A percentile compares a stretch with the other conserved stretches of the same genome.
Evolutionary conservation across 2,888 invertebrate species (phyloP).

Genomic region (Dryocosmus kuriphilus): DNA sequence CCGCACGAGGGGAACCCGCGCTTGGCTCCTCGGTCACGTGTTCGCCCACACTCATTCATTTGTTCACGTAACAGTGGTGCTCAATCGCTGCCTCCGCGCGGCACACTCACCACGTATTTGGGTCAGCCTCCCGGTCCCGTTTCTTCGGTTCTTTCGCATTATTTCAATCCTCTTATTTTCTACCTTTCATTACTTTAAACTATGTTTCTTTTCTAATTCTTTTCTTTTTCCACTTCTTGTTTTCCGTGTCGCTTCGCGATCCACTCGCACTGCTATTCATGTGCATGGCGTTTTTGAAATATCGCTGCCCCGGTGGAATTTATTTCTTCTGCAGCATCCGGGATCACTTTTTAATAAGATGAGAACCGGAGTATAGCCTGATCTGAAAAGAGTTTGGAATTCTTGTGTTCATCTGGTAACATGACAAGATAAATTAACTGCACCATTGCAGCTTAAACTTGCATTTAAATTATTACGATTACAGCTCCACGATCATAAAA

Average conservation of each 20-base stretch:
- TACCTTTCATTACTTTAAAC: neutral
- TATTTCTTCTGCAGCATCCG: neutral
- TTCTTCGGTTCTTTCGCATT: slow-evolving; percentile 25
- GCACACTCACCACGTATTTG: slow-evolving; percentile 58
- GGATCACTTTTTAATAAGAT: neutral
- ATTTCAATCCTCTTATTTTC: slow-evolving; percentile 19
- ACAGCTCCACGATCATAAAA: too few relatives aligned
- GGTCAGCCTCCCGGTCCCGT: slow-evolving; percentile 54
- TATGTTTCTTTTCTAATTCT: neutral
- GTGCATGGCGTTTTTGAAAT: neutral
- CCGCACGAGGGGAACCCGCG: slow-evolving; percentile 47
- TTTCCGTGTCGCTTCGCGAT: neutral
- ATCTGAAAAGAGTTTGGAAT: neutral
- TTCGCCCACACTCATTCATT: slow-evolving; percentile 73
- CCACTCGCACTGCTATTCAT: neutral
- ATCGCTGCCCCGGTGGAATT: neutral
- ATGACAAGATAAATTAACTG: neutral
- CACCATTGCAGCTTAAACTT: neutral
- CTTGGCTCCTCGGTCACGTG: slow-evolving; percentile 71
- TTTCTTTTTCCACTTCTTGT: slow-evolving; percentile 42
- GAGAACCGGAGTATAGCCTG: neutral
- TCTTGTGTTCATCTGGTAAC: neutral
- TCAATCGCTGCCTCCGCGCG: slow-evolving; percentile 58
- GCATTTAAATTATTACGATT: neutral
- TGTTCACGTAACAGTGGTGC: slow-evolving; percentile 68